Evolutionary conservation across 2,888 invertebrate genomes (phyloP).

Genomic region (Apodemia zela): DNA sequence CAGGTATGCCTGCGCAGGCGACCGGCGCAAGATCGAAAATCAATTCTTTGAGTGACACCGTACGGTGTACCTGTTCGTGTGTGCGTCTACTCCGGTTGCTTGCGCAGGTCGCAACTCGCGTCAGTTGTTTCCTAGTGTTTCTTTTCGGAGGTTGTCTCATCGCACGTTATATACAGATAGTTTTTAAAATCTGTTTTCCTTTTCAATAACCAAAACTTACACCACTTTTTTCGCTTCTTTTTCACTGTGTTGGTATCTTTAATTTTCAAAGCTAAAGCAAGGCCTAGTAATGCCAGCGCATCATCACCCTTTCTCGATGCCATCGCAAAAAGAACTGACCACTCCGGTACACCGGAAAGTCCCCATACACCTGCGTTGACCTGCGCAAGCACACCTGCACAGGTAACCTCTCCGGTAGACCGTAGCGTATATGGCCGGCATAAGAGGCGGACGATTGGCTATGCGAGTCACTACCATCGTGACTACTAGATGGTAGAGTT

Average conservation of each 20-base stretch:
- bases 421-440: slow-evolving; percentile 25
- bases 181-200: too few relatives aligned
- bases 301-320: slow-evolving; percentile 32
- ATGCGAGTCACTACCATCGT: too few relatives aligned
- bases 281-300: slow-evolving; percentile 31
- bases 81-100: slow-evolving; percentile 23
- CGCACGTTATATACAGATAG: too few relatives aligned
- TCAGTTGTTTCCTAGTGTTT: slow-evolving; percentile 30
- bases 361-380: slow-evolving; percentile 32
- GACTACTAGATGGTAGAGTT: too few relatives aligned
- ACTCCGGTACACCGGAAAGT: slow-evolving; percentile 33
- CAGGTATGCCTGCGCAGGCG: slow-evolving; percentile 32
- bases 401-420: slow-evolving; percentile 29
- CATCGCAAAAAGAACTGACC: slow-evolving; percentile 35
- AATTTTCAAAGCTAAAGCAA: neutral
- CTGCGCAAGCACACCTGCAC: slow-evolving; percentile 33
- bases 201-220: neutral
- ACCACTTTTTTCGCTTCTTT: neutral
- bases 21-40: neutral
- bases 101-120: slow-evolving; percentile 27
- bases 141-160: slow-evolving; percentile 21
- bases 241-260: neutral
- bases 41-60: slow-evolving; percentile 21
- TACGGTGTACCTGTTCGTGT: slow-evolving; percentile 28
- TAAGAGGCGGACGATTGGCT: too few relatives aligned